Percentiles rank a stretch among this genome's conserved stretches.
phyloP scores from a whole-genome alignment of 2,113 vertebrate species.

The Setophaga petechia region DNA sequence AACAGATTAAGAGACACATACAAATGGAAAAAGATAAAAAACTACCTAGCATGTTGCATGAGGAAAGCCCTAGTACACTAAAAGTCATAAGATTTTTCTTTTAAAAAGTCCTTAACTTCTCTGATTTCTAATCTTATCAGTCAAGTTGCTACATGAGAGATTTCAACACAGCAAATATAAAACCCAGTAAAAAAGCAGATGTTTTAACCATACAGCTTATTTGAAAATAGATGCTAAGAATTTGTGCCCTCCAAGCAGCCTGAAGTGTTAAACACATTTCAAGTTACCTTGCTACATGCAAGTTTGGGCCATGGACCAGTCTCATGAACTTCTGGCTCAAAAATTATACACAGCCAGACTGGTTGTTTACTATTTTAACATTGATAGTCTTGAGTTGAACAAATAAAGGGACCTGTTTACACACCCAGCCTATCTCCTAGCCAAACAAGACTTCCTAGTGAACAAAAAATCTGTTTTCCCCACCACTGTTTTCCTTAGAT shows the following conservation, averaged over 20 bases:
- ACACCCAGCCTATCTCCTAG: background rate
- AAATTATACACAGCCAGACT: background rate
- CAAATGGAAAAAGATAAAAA: background rate
- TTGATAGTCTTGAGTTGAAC: background rate
- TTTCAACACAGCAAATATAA: background rate
- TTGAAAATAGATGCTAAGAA: background rate
- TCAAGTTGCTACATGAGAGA: background rate
- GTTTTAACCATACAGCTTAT: background rate
- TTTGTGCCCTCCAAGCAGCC: background rate
- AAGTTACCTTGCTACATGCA: background rate
- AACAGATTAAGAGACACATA: background rate
- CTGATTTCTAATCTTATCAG: background rate
- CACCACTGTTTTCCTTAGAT: background rate
- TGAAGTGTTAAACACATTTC: background rate
- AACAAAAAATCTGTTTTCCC: background rate
- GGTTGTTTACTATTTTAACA: background rate
- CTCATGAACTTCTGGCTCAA: background rate
- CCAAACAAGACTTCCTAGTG: background rate
- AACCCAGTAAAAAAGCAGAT: background rate
- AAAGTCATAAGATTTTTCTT: background rate
- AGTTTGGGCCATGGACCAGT: background rate
- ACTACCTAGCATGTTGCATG: background rate
- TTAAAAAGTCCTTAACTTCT: background rate
- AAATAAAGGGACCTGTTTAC: slow-evolving; percentile 1
- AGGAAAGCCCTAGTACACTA: background rate